Conservation (phyloP, 2,888 invertebrate species). For the Opisthograptis luteolata region DNA sequence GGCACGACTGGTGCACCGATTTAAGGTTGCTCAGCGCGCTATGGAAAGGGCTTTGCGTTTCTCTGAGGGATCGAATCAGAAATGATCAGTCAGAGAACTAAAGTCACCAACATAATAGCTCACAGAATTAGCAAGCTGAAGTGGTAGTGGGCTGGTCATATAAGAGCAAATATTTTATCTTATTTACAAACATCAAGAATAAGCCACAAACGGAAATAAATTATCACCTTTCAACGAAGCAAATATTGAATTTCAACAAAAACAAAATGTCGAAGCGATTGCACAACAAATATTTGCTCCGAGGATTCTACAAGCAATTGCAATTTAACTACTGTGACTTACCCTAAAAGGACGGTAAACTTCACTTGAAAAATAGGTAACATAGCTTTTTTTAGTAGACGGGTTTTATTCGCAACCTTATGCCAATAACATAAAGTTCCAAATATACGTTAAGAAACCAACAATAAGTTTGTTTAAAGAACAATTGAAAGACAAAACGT, state of each 20-base stretch:
- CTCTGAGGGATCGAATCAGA: too few relatives aligned
- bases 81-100: too few relatives aligned
- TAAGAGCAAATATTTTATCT: too few relatives aligned
- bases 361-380: constrained; percentile 17
- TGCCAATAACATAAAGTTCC: constrained; percentile 1
- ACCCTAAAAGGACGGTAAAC: constrained; percentile 16
- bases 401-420: not conserved
- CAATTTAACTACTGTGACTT: constrained; percentile 28
- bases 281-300: constrained; percentile 43
- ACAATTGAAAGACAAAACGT: constrained; percentile 18
- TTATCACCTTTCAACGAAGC: not conserved
- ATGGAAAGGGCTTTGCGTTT: too few relatives aligned
- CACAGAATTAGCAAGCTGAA: too few relatives aligned
- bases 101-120: too few relatives aligned
- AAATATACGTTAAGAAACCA: not conserved
- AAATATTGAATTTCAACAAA: constrained; percentile 8
- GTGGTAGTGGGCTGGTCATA: too few relatives aligned
- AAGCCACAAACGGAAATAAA: too few relatives aligned
- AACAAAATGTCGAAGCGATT: constrained; percentile 27
- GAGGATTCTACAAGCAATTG: constrained; percentile 39
- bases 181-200: too few relatives aligned
- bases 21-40: too few relatives aligned
- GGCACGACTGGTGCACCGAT: too few relatives aligned
- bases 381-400: not conserved
- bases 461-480: constrained; percentile 5